phyloP scores from a whole-genome alignment of 2,888 invertebrate genomes.

The Caenorhabditis afra region DNA sequence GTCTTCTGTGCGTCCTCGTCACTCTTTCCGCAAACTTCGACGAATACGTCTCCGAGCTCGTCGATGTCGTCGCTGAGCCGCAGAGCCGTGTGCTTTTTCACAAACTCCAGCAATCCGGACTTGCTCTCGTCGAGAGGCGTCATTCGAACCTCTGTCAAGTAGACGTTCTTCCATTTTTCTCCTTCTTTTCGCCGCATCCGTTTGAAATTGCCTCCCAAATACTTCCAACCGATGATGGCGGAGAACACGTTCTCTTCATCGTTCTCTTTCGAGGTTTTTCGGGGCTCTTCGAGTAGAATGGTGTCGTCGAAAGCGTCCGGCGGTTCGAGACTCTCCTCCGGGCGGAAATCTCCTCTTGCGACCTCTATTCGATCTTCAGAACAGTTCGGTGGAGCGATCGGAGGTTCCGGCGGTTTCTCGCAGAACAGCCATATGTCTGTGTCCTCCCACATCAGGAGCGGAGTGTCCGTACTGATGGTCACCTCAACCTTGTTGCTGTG shows the following conservation, averaged over 20 bases:
- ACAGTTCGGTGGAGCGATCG: background rate
- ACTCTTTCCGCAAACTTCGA: slow-evolving; percentile 25
- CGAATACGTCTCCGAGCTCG: slow-evolving; percentile 23
- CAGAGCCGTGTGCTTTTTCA: slow-evolving; percentile 1
- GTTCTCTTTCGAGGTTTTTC: background rate
- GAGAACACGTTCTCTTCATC: slow-evolving; percentile 27
- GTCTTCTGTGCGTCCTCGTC: background rate
- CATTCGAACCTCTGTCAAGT: slow-evolving; percentile 23
- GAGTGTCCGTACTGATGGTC: background rate
- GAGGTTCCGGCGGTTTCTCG: background rate
- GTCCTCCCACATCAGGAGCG: slow-evolving; percentile 44
- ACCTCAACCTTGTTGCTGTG: slow-evolving; percentile 15
- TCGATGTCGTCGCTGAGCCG: slow-evolving; percentile 32
- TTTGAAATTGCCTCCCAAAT: slow-evolving; percentile 9
- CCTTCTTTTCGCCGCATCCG: slow-evolving; percentile 24
- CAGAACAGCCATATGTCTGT: slow-evolving; percentile 46
- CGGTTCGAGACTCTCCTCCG: background rate
- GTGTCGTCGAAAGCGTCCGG: background rate
- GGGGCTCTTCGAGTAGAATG: background rate
- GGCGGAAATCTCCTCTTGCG: background rate
- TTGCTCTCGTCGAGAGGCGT: slow-evolving; percentile 26
- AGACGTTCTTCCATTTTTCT: slow-evolving; percentile 38
- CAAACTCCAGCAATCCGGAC: background rate
- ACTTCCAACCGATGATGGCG: slow-evolving; percentile 34
- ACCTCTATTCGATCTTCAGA: background rate